Base-by-base conservation (phyloP, 2,113 vertebrate genomes). In the Istiophorus platypterus region DNA sequence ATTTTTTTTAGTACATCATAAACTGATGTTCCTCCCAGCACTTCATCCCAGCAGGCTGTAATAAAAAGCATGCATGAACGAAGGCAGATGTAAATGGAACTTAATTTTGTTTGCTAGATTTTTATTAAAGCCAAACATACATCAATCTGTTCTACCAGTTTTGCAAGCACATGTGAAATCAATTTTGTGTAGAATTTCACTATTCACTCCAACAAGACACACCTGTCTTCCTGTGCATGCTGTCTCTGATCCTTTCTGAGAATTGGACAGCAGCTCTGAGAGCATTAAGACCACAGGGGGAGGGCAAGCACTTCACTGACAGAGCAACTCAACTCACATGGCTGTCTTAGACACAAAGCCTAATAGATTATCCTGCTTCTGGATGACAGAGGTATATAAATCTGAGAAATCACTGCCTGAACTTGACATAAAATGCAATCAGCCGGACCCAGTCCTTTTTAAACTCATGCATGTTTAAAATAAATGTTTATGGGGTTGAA, bases 191-290 rank as follows among this genome's bases (percentile, higher is more conserved):
- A 51, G 34, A 87, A 42, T 72, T 78, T 81, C 31, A 58, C 56
- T 56, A 59, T 81, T 56, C 59, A 45, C 56, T 39, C 64, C 68
- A 14, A 77, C 27, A 82, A 82, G 64, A 64, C 77, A 74, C 82
- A 91, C 88, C 91, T 90, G 88, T 86, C 92, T 92, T 93, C 93
- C 92, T 89, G 89, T 89, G 82, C 76, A 87, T 42, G 72, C 57
- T 11, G 66, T 76, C 84, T 82, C 67, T 90, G 91, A 92, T 93
- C 88, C 91, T 88, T 94, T 95, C 93, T 88, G 84, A 94, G 94
- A 95, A 95, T 82, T 88, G 72, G 84, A 87, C 83, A 68, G 91
- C 75, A 81, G 82, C 84, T 88, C 88, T 78, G 80, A 86, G 88
- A 89, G 86, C 83, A 83, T 91, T 92, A 91, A 87, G 80, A 94